Base-by-base conservation (phyloP, 2,888 invertebrate species). In the Xanthorhoe spadicearia region DNA sequence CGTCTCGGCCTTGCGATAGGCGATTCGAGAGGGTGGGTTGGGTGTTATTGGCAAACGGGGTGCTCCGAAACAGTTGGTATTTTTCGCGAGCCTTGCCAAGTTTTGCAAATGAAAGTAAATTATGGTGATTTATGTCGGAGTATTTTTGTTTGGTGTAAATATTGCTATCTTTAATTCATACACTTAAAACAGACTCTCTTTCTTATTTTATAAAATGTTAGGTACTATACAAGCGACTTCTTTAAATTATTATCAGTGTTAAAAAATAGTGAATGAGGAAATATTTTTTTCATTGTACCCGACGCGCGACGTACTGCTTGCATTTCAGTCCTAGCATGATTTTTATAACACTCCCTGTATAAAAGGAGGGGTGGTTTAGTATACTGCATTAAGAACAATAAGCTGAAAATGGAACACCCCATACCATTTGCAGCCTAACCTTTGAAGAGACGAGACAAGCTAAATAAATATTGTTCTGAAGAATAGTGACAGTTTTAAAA, bases 21-120 rank as follows among this genome's bases (percentile, higher is more conserved):
- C 62, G 70, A 74, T 69, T 74, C 72, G 69, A 74, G 72, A 75
- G 77, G 69, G 64, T 68, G 64, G 52, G 60, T 46, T 17, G 52
- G 60, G 56, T 62, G 38, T 51, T 60, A 61, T 68, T 57, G 64
- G 43, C 38, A 38, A 60, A 64, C 32, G 38, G 68, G 61, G 57
- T 64, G 64, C 61, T 17, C 61, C 50, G 35, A 55, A 43, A 23
- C 53, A 35, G 32, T 19, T 52, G 28, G 28, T 53, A 32, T 55
- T 54, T 67, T 35, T 28, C 10, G 50, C 50, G 23, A 2, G 32
- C 17, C 28, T 49, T 52, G 56, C 57, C 57, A 63, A 63, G 35
- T 46, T 28, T 46, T 50, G n/a, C 6, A 32, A 43, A 10, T 7
- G 6, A 54, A 54, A 46, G 19, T 43, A 19, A 48, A 46, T n/a